Base-by-base conservation (phyloP, 2,888 invertebrate genomes). In the Dynastes grantii region DNA sequence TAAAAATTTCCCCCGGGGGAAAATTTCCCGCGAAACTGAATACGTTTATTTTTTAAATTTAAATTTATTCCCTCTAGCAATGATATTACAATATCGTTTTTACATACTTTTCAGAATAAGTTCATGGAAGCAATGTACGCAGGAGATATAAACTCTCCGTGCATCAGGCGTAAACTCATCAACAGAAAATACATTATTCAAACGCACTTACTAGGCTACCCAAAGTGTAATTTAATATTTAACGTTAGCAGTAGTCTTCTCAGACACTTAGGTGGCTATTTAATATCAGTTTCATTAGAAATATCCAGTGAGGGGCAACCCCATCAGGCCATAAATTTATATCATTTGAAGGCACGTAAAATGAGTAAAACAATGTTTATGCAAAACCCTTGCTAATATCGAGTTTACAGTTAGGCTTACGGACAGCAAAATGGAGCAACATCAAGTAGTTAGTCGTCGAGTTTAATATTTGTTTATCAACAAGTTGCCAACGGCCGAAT, bases 381-480 rank as follows among this genome's bases (percentile, higher is more conserved):
- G 37, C 16, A 16, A 73, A 58, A 37, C 2, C 58, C 58, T 58
- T 58, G 13, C 40, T 40, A 55, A 73, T 58, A 73, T 73, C 37
- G 58, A 9, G n/a, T 58, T 73, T 73, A 73, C 22, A 37, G 58
- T 37, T 58, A 13, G 22, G 37, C 40, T 22, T 58, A 37, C 16
- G 73, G 5, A 2, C 16, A 6, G 55, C n/a, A 58, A 22, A 16
- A 37, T 37, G 3, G 40, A 73, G 37, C 53, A 67, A 76, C 51
- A 45, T 37, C 37, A 53, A 76, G 67, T 49, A 49, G 16, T 22
- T 32, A n/a, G 58, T 51, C 22, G 45, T 29, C 76, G 71, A 32
- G 53, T 65, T 51, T 65, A 67, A 67, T 76, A 76, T 67, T 77
- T 49, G 70, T 51, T 61, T 63, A 64, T 78, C 78, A 78, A 78